Evolutionary conservation across 2,113 vertebrate species (phyloP), one percentile per base, ranked within the genome.

Genomic region (Nannobrachium achirus): DNA sequence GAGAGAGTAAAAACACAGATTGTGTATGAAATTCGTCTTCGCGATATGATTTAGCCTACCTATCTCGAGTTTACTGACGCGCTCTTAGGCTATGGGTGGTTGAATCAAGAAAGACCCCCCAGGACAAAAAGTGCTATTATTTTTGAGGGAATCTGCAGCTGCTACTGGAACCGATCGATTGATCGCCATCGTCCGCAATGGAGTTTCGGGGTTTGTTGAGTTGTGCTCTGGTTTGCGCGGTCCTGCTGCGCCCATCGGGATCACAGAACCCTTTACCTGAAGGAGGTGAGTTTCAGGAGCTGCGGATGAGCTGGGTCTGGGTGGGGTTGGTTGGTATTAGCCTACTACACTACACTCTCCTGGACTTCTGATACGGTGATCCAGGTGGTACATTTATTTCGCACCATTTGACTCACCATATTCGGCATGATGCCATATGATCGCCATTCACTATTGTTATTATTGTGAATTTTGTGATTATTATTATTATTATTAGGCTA

Each of bases 211-310:
- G 63, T 55, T 56, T 65, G 15, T 19, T 71, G 62, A 52, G 59
- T 6, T 83, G 83, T 78, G 57, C 76, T 69, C 61, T 89, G 76
- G 3, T 78, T 68, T 77, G 75, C 56, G 39, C 70, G 48, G 25
- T 2, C 25, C 46, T 89, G 9, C 48, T 78, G 69, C 64, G 56
- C 38, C 58, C 18, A n/a, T 44, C 69, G 4, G 50, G 41, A 3
- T 0, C 74, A 6, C 89, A 90, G 62, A 61, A 58, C 56, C 1
- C 53, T 33, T 63, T 60, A 78, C 79, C 87, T 80, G 82, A 79
- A 78, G 89, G 67, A 86, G 87, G 87, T 89, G 74, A 84, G 82
- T 19, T 5, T 58, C 2, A 8, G 10, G 8, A 11, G 18, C 51
- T 10, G 51, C 51, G 18, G 3, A 62, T 15, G 18, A n/a, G n/a